These are phyloP conservation scores for Polypterus senegalus DNA, from an alignment of 2,113 vertebrate species.

Conservation along the genomic window DNA sequence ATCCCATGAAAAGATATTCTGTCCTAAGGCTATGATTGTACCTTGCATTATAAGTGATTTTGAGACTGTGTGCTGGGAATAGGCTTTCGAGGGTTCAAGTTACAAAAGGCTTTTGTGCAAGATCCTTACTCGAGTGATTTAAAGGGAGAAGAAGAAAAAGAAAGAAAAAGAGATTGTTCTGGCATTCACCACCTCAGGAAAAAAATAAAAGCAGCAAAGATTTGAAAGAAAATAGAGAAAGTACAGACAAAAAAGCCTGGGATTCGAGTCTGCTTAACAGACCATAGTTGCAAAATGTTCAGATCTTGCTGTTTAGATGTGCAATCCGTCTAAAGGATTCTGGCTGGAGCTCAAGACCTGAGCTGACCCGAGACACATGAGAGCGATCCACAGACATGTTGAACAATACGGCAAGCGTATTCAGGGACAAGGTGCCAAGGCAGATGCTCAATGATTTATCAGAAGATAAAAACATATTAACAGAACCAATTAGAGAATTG, in stretches of 20 bases:
- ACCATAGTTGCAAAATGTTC: constrained; percentile 2
- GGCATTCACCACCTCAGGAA: neutral
- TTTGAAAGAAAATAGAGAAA: neutral
- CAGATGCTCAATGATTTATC: neutral
- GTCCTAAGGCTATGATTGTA: neutral
- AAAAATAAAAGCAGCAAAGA: neutral
- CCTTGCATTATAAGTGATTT: neutral
- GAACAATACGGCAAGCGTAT: neutral
- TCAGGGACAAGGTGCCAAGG: neutral
- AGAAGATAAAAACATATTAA: constrained; percentile 2
- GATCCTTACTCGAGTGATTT: neutral
- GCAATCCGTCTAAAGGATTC: neutral
- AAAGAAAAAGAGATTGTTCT: neutral
- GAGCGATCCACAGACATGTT: neutral
- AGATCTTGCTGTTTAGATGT: neutral
- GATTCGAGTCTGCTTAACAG: neutral
- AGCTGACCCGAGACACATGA: neutral
- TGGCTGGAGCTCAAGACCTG: neutral
- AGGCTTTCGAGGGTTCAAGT: neutral
- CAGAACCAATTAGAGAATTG: neutral
- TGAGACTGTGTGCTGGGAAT: neutral
- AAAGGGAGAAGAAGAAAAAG: neutral
- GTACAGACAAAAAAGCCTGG: neutral
- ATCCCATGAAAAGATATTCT: neutral
- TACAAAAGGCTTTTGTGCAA: constrained; percentile 2